phyloP scores from a whole-genome alignment of 2,888 invertebrate species.

The Oscheius sp. region DNA sequence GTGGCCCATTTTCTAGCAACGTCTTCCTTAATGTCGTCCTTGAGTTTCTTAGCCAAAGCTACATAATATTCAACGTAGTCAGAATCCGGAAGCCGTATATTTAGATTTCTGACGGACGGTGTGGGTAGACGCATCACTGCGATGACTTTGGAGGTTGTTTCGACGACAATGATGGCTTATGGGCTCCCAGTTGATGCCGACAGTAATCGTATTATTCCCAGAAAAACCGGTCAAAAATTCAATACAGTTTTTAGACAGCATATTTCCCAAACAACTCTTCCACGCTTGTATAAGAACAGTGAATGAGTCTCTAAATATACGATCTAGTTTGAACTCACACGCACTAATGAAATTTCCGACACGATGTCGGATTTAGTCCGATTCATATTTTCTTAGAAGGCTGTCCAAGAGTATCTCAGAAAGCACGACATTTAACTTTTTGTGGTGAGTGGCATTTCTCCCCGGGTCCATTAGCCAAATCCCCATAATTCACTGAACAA shows the following conservation, averaged over 20 bases:
- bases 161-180: slow-evolving; percentile 8
- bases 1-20: slow-evolving; percentile 17
- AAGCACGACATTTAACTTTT: no score
- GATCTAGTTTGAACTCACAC: no score
- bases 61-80: slow-evolving; percentile 40
- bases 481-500: not conserved
- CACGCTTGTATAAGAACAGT: no score
- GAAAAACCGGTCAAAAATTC: slow-evolving; percentile 16
- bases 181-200: slow-evolving; percentile 5
- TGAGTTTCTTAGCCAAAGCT: slow-evolving; percentile 41
- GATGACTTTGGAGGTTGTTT: not conserved
- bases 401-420: no score
- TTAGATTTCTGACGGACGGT: not conserved
- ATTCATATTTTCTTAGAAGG: no score
- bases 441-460: no score
- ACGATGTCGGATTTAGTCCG: no score
- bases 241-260: not conserved
- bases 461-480: no score
- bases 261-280: no score
- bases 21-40: slow-evolving; percentile 41
- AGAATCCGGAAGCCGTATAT: slow-evolving; percentile 3
- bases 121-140: slow-evolving; percentile 16
- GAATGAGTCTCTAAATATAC: no score
- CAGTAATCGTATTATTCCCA: slow-evolving; percentile 25
- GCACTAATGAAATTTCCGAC: no score